A percentile compares a stretch with the other conserved stretches of the same genome.
Conservation (phyloP, 2,113 vertebrate species). For the Apistogramma diplotaenia region DNA sequence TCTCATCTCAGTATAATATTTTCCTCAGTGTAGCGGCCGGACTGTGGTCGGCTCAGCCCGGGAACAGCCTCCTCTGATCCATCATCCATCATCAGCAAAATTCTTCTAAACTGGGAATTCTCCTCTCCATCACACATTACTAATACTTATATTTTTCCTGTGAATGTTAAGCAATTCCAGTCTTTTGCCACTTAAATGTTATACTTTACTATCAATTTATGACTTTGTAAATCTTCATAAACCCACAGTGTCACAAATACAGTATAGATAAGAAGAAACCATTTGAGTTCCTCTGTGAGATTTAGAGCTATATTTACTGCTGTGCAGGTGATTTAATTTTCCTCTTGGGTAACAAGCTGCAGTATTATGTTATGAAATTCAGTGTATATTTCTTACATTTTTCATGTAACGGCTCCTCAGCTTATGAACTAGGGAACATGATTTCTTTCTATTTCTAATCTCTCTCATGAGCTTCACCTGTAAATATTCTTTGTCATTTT, state of each 20-base stretch:
- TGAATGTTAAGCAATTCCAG: no score
- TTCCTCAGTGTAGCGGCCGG: neutral
- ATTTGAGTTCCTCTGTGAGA: neutral
- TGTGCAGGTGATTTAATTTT: neutral
- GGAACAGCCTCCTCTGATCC: no score
- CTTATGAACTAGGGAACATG: neutral
- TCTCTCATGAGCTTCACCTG: neutral
- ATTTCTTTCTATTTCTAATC: neutral
- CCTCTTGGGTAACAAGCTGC: neutral
- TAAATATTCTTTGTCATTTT: neutral
- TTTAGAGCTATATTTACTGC: neutral
- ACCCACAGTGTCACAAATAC: neutral
- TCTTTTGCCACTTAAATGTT: neutral
- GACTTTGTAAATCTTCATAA: neutral
- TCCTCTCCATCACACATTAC: no score
- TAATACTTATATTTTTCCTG: no score
- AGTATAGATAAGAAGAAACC: neutral
- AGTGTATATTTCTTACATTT: neutral
- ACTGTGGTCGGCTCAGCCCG: neutral
- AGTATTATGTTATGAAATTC: neutral
- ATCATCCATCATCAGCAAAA: no score
- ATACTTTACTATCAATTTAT: neutral
- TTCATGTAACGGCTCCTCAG: neutral
- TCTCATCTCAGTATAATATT: neutral
- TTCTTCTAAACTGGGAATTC: no score